These are phyloP conservation scores for Drosophila lacertosa DNA, from an alignment of 1,140 invertebrate genomes.

Conservation along the genomic window DNA sequence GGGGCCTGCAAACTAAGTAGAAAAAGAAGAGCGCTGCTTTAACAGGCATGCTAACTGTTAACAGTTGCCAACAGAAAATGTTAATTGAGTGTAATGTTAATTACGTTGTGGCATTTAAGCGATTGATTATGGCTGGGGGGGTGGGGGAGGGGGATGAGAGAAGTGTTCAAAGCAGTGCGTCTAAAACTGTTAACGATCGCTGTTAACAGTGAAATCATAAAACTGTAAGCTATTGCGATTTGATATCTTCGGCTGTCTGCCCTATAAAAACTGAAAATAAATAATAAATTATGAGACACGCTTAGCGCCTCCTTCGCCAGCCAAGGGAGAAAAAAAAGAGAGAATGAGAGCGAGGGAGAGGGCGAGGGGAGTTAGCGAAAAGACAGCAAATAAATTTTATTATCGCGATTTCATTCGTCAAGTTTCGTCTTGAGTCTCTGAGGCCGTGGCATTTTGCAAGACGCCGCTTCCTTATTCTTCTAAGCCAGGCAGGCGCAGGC, in stretches of 20 bases:
- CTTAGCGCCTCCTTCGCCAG: conserved; percentile 46
- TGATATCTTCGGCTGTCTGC: conserved; percentile 19
- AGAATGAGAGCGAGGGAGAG: background rate
- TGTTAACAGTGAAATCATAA: background rate
- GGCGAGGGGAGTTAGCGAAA: background rate
- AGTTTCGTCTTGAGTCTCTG: conserved; percentile 12
- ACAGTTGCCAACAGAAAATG: conserved; percentile 70
- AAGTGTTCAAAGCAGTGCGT: conserved; percentile 6
- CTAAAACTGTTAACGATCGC: conserved; percentile 37
- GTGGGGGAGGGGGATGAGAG: conserved; percentile 1
- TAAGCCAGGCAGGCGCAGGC: no score
- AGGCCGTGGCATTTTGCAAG: conserved; percentile 21
- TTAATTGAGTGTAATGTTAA: conserved; percentile 81
- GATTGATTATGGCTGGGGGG: conserved; percentile 30
- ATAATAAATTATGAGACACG: conserved; percentile 63
- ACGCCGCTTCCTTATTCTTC: conserved; percentile 60
- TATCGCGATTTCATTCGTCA: conserved; percentile 67
- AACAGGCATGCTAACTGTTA: conserved; percentile 66
- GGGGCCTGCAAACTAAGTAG: conserved; percentile 35
- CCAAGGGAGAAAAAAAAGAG: background rate
- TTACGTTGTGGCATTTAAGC: conserved; percentile 61
- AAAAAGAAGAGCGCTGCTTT: conserved; percentile 28
- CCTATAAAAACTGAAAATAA: conserved; percentile 34
- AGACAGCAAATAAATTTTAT: conserved; percentile 74
- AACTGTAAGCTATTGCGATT: conserved; percentile 28